Conservation (phyloP, 2,113 vertebrate species). For the Camelus bactrianus region DNA sequence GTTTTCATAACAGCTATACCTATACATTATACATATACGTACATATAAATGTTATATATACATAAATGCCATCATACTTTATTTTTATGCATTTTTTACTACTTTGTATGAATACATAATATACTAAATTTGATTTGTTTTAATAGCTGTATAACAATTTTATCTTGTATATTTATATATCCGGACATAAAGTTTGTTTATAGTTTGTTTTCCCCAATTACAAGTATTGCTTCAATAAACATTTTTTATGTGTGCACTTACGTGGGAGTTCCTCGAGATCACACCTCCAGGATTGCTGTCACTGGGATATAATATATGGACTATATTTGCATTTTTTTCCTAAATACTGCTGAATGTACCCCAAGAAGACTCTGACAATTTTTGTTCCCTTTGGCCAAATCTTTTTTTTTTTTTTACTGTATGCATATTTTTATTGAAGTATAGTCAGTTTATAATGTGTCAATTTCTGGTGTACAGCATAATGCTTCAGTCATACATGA, state of each 20-base stretch:
- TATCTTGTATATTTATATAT: not conserved
- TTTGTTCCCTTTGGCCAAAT: not conserved
- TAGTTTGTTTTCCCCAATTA: not conserved
- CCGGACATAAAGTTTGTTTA: not conserved
- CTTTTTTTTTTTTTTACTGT: no score
- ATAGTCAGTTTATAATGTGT: no score
- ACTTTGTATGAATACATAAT: not conserved
- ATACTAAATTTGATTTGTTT: not conserved
- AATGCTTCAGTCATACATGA: no score
- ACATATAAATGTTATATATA: not conserved
- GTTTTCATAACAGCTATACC: not conserved
- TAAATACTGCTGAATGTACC: not conserved
- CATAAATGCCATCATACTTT: not conserved
- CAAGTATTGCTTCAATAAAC: not conserved
- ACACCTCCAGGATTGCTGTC: not conserved
- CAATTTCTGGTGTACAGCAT: no score
- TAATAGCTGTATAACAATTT: not conserved
- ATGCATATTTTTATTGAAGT: no score
- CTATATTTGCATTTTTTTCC: not conserved
- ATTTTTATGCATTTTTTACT: not conserved
- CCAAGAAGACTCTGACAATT: not conserved
- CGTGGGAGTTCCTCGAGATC: not conserved
- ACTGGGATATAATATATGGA: not conserved
- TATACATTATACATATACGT: not conserved
- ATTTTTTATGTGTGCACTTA: not conserved